Percentiles rank a stretch among this genome's conserved stretches.
These are phyloP conservation scores for Pygoscelis antarcticus DNA, from an alignment of 2,113 vertebrate genomes.

Conservation along the genomic window DNA sequence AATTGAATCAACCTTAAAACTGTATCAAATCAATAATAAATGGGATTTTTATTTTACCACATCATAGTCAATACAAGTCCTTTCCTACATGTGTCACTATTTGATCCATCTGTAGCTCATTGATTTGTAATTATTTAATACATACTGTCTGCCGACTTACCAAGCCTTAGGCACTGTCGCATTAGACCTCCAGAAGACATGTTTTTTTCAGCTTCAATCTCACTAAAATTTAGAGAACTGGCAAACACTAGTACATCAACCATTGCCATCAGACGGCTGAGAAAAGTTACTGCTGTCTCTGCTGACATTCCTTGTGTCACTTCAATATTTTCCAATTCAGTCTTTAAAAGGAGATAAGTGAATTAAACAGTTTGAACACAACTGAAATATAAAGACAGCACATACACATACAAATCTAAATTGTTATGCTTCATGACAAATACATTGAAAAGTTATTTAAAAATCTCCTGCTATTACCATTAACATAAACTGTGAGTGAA, in stretches of 20 bases:
- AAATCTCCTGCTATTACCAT: background rate
- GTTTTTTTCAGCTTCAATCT: constrained; percentile 98
- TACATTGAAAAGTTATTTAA: background rate
- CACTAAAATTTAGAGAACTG: constrained; percentile 97
- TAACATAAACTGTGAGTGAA: background rate
- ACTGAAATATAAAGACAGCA: constrained; percentile 13
- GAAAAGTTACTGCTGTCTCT: constrained; percentile 93
- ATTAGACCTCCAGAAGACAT: constrained; percentile 98
- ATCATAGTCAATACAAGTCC: background rate
- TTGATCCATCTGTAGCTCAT: background rate
- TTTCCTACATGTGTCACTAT: background rate
- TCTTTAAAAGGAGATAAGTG: constrained; percentile 79
- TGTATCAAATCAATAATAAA: background rate
- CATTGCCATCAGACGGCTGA: constrained; percentile 96
- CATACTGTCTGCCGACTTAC: constrained; percentile 73
- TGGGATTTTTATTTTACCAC: background rate
- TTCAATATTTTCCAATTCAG: constrained; percentile 93
- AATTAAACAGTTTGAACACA: constrained; percentile 46
- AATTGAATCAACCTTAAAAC: background rate
- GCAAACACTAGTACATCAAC: constrained; percentile 96
- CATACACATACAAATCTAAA: background rate
- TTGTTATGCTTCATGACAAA: background rate
- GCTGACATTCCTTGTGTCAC: constrained; percentile 97
- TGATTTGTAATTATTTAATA: constrained; percentile 34
- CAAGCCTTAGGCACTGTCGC: constrained; percentile 95